phyloP scores from a whole-genome alignment of 2,797 vertebrate species.

The Bryconaethiops microstoma region DNA sequence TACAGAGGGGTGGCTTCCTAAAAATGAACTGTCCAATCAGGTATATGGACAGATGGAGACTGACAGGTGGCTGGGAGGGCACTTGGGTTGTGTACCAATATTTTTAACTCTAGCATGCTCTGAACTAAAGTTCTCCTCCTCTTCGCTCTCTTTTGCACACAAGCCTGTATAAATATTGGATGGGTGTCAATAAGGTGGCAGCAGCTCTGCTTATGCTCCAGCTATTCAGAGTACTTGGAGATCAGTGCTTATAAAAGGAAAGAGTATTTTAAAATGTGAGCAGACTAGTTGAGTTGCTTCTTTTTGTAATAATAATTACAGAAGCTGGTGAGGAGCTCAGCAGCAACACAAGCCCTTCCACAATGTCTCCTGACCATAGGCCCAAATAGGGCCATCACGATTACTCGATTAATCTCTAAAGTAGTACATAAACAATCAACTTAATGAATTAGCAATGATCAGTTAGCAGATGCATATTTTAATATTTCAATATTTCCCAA shows the following conservation, averaged over 20 bases:
- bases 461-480: background rate
- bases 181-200: background rate
- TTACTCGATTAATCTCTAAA: too few species aligned
- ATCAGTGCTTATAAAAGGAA: background rate
- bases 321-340: background rate
- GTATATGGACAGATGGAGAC: conserved; percentile 34
- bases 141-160: background rate
- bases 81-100: conserved; percentile 29
- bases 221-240: background rate
- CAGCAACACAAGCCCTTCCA: background rate
- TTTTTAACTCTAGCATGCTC: conserved; percentile 43
- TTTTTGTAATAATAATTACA: background rate
- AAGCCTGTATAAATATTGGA: background rate
- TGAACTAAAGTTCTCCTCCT: conserved; percentile 1
- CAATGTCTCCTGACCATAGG: too few species aligned
- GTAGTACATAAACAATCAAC: background rate
- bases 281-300: background rate
- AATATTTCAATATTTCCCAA: too few species aligned
- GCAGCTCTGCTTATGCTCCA: background rate
- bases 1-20: conserved; percentile 47
- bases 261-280: background rate
- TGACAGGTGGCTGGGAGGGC: conserved; percentile 42
- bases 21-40: conserved; percentile 56
- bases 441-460: background rate
- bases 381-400: background rate